Conservation (phyloP, 2,888 invertebrate species). For the Thumatha senex region DNA sequence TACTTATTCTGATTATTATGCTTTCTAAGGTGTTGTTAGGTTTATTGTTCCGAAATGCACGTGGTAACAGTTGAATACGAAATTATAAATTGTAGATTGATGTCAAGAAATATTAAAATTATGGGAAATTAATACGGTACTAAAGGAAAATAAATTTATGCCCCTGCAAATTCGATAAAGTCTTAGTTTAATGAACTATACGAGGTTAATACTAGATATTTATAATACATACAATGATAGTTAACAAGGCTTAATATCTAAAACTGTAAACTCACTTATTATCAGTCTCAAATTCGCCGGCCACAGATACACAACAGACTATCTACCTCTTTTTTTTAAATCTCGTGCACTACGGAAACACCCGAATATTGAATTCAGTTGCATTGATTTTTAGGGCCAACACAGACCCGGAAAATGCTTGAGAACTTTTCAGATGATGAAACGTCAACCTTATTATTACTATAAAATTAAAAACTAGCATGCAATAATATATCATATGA, state of each 20-base stretch:
- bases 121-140: background rate
- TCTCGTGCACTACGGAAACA: background rate
- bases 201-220: constrained; percentile 13
- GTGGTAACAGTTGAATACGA: too few relatives aligned
- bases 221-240: constrained; percentile 34
- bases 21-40: too few relatives aligned
- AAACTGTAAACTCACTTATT: constrained; percentile 61
- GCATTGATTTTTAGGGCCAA: background rate
- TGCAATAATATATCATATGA: too few relatives aligned
- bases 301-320: constrained; percentile 3
- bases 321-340: background rate
- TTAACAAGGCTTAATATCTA: constrained; percentile 51
- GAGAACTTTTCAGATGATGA: too few relatives aligned
- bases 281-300: constrained; percentile 72
- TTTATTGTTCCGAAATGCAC: too few relatives aligned
- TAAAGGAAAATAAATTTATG: too few relatives aligned
- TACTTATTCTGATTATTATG: constrained; percentile 15
- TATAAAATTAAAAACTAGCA: too few relatives aligned
- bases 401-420: too few relatives aligned
- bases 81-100: too few relatives aligned
- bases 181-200: constrained; percentile 12
- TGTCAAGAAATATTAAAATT: background rate
- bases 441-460: too few relatives aligned
- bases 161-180: constrained; percentile 35
- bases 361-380: constrained; percentile 4